phyloP scores from a whole-genome alignment of 2,888 invertebrate species.

The Onthophagus sagittarius region DNA sequence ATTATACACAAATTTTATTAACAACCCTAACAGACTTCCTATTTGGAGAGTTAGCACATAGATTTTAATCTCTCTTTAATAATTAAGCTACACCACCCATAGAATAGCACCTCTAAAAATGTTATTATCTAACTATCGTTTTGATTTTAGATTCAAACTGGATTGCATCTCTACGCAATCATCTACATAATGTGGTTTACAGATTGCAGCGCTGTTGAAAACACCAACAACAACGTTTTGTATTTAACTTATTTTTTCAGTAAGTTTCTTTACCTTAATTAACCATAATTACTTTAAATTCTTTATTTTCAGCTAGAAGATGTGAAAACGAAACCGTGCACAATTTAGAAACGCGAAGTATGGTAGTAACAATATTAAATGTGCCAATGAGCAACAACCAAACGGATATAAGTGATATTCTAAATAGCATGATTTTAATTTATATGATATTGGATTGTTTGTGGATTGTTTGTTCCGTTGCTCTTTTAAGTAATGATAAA shows the following conservation, averaged over 20 bases:
- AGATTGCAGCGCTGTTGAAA: slow-evolving; percentile 32
- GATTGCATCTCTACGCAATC: slow-evolving; percentile 35
- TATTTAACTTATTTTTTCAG: slow-evolving; percentile 42
- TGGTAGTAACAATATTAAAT: background rate
- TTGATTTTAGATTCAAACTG: slow-evolving; percentile 36
- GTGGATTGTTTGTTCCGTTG: slow-evolving; percentile 38
- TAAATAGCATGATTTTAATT: slow-evolving; percentile 20
- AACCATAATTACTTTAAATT: background rate
- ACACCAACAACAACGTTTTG: slow-evolving; percentile 32
- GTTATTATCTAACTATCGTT: too few relatives aligned
- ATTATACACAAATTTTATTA: too few relatives aligned
- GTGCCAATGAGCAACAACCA: background rate
- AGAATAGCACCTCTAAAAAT: too few relatives aligned
- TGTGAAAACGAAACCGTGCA: background rate
- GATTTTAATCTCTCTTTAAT: too few relatives aligned
- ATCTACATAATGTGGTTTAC: slow-evolving; percentile 33
- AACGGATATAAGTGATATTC: background rate
- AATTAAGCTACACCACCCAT: too few relatives aligned
- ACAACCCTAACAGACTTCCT: too few relatives aligned
- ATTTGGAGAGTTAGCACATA: too few relatives aligned
- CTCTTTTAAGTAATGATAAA: slow-evolving; percentile 34
- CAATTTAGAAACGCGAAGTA: background rate
- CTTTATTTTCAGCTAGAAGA: slow-evolving; percentile 1
- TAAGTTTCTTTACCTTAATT: slow-evolving; percentile 30
- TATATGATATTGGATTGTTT: slow-evolving; percentile 33